Percentiles rank a stretch among this genome's conserved stretches.
Conservation (phyloP, 2,113 vertebrate species). For the Scalopus aquaticus region DNA sequence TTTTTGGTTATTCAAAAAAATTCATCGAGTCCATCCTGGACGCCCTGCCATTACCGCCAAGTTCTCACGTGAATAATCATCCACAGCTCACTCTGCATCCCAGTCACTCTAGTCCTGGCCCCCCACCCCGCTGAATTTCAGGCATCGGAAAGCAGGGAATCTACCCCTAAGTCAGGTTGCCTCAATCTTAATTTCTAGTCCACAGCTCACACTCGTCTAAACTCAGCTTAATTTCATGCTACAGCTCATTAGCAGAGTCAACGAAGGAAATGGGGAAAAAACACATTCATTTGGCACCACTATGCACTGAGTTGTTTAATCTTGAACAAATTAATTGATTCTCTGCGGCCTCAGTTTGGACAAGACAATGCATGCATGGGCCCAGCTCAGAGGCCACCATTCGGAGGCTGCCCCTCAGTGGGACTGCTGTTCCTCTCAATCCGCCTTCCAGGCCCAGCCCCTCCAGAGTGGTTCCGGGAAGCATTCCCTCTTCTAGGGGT, state of each 20-base stretch:
- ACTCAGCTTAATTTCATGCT: background rate
- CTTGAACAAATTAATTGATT: background rate
- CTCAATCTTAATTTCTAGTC: constrained; percentile 43
- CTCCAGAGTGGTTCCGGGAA: background rate
- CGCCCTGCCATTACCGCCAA: background rate
- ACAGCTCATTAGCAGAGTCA: background rate
- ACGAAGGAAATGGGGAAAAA: background rate
- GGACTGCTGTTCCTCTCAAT: background rate
- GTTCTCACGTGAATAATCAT: background rate
- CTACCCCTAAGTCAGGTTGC: background rate
- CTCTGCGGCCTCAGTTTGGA: background rate
- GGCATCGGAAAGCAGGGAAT: background rate
- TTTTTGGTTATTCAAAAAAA: background rate
- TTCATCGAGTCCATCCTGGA: background rate
- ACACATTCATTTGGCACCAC: background rate
- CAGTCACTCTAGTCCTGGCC: background rate
- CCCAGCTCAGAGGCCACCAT: background rate
- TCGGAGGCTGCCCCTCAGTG: background rate
- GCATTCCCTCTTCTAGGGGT: background rate
- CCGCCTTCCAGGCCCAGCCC: background rate
- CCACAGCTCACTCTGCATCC: background rate
- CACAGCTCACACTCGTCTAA: background rate
- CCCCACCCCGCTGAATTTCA: background rate
- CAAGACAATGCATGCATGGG: fast-evolving
- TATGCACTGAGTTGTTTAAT: background rate